Evolutionary conservation across 35 echinoderm and acorn worm species (phyloP).

Genomic region (Lytechinus variegatus): DNA sequence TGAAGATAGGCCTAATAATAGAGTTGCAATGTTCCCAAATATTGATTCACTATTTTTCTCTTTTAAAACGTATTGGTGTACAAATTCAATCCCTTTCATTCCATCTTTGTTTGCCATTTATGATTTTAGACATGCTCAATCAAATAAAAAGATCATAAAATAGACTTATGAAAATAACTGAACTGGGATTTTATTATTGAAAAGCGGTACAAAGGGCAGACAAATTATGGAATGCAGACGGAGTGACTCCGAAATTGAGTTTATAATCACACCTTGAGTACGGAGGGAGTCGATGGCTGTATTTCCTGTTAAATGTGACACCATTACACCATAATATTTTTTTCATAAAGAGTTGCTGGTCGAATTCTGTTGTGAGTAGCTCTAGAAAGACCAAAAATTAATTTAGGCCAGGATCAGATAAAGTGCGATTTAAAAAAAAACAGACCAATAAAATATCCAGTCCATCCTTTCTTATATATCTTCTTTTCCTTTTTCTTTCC

Average conservation of each 20-base stretch:
- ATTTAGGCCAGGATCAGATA: not conserved
- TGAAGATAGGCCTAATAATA: no score
- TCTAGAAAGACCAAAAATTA: not conserved
- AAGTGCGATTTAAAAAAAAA: not conserved
- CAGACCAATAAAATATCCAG: not conserved
- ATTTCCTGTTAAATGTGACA: not conserved
- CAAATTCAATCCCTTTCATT: not conserved
- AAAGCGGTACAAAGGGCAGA: constrained; percentile 9
- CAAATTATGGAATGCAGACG: not conserved
- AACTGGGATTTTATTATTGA: not conserved
- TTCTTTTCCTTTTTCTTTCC: not conserved
- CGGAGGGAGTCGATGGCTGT: not conserved
- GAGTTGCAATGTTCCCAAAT: no score
- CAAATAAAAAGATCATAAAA: not conserved
- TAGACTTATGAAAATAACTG: not conserved
- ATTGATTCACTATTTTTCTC: not conserved
- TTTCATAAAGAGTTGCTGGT: no score
- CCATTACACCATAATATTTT: not conserved
- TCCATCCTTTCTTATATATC: not conserved
- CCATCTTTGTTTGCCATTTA: not conserved
- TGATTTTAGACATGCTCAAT: not conserved
- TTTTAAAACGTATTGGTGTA: not conserved
- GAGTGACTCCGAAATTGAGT: not conserved
- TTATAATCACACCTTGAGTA: not conserved
- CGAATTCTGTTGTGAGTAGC: not conserved